A percentile compares a stretch with the other conserved stretches of the same genome.
phyloP scores from a whole-genome alignment of 2,797 vertebrate genomes.

The Pristis pectinata region DNA sequence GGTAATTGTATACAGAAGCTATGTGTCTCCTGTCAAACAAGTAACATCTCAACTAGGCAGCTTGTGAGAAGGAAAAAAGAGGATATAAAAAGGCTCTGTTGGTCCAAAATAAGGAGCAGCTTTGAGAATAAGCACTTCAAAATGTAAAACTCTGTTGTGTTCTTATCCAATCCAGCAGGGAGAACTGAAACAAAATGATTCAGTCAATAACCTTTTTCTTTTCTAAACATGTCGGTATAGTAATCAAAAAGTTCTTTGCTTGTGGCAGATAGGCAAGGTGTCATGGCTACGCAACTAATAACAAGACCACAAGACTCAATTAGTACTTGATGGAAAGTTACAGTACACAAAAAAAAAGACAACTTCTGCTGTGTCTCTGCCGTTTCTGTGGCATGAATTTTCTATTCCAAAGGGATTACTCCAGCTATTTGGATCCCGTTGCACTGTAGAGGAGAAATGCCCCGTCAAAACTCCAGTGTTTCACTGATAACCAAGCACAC shows the following conservation, averaged over 20 bases:
- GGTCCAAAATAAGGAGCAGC: neutral
- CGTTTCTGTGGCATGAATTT: neutral
- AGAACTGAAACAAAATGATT: neutral
- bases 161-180: neutral
- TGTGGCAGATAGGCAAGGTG: too few relatives aligned
- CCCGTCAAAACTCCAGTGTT: neutral
- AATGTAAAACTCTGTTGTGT: neutral
- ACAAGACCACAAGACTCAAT: neutral
- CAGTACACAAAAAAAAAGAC: neutral
- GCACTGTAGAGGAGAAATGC: neutral
- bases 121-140: constrained; percentile 10
- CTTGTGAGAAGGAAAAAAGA: constrained; percentile 39
- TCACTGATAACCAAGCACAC: neutral
- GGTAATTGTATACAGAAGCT: constrained; percentile 48
- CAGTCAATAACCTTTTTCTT: neutral
- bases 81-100: constrained; percentile 4
- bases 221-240: neutral
- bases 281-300: neutral
- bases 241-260: constrained; percentile 14
- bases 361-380: neutral
- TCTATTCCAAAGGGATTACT: constrained; percentile 25
- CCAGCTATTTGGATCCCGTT: neutral
- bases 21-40: constrained; percentile 67
- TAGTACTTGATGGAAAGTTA: neutral
- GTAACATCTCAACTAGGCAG: constrained; percentile 75